Conservation (phyloP, 2,888 invertebrate species). For the Leucania comma region DNA sequence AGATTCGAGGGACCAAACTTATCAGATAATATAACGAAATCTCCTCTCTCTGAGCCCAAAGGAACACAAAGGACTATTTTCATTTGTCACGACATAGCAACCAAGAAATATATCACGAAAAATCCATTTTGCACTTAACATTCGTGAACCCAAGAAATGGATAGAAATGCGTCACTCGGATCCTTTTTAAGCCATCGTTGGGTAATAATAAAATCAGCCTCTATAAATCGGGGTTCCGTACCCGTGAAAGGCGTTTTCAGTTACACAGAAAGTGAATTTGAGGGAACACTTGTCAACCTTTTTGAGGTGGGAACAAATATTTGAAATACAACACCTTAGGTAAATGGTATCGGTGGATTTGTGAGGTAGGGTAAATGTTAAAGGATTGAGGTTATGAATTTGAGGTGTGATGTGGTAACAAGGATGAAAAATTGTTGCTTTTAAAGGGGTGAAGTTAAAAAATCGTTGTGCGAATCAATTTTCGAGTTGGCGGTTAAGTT, state of each 20-base stretch:
- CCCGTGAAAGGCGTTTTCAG: constrained; percentile 42
- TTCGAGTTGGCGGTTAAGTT: too few relatives aligned
- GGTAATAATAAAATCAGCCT: constrained; percentile 59
- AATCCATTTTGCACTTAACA: constrained; percentile 36
- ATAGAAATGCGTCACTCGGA: constrained; percentile 30
- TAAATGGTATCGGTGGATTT: constrained; percentile 21
- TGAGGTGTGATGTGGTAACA: background rate
- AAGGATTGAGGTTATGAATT: background rate
- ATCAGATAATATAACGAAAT: constrained; percentile 27
- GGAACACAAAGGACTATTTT: constrained; percentile 21
- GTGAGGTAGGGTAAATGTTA: background rate
- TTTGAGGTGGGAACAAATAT: constrained; percentile 40
- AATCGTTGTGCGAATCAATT: background rate
- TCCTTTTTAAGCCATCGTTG: constrained; percentile 38
- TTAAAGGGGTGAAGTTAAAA: background rate
- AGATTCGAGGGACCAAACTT: constrained; percentile 6
- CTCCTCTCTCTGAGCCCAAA: constrained; percentile 14
- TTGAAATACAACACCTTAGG: constrained; percentile 39
- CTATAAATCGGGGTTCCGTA: constrained; percentile 42
- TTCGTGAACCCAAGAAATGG: constrained; percentile 35
- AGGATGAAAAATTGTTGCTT: constrained; percentile 7
- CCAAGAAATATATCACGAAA: constrained; percentile 17
- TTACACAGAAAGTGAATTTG: constrained; percentile 59
- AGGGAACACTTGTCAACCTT: constrained; percentile 35
- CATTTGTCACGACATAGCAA: constrained; percentile 15